Evolutionary conservation across 2,797 vertebrate genomes (phyloP), one percentile per base, ranked within the genome.

Genomic region (Clarias laeviceps): DNA sequence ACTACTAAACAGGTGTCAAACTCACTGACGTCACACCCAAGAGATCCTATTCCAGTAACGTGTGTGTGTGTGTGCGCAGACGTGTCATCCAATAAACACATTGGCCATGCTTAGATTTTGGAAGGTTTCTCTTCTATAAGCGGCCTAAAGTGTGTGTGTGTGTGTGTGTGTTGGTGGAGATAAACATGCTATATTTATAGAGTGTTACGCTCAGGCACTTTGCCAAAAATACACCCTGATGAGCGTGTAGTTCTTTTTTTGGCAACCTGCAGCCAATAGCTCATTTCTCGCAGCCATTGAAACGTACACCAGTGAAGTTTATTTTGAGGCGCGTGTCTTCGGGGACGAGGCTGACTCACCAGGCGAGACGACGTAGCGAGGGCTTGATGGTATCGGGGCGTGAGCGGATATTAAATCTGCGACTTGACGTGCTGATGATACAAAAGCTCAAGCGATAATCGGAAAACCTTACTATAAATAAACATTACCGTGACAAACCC

Each of bases 81-180:
- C 54, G 70, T 70, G 64, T 83, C 80, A 82, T 82, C 80, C 64
- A 85, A 61, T 82, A 86, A 82, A 82, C 62, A 57, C 78, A 73
- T 65, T 85, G 66, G 80, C 74, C 85, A 82, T 82, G 85, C 85
- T 77, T 81, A 65, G 56, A 14, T 82, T 59, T 62, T 86, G 85
- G 72, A 65, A 85, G 70, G 45, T 45, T 22, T 76, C 7, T 17
- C 40, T 80, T 82, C 73, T 82, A 62, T 76, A 66, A 40, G 56
- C 72, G 22, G 62, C n/a, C 56, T 12, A 50, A 70, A 27, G 54
- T 32, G n/a, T 65, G 73, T 50, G 80, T 68, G 59, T 64, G 78
- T 73, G 59, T 77, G 34, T 80, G 50, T 80, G 74, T 84, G 83
- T 34, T 73, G 32, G 22, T 62, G 61, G 59, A 32, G 74, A 86